These are phyloP conservation scores for Catocala fraxini DNA, from an alignment of 2,888 invertebrate genomes.

Conservation along the genomic window DNA sequence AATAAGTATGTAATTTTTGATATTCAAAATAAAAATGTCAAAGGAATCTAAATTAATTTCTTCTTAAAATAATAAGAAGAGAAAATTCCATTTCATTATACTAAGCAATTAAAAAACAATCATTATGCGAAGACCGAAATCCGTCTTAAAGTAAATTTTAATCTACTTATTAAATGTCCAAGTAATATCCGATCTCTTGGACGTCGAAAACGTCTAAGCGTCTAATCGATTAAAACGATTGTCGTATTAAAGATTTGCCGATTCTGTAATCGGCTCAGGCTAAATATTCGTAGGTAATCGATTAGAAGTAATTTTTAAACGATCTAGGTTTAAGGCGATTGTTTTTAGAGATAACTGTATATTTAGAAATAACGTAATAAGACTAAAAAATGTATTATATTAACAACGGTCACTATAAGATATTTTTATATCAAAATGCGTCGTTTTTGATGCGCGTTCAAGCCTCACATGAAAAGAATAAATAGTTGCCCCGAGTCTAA, in stretches of 20 bases:
- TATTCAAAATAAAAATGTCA: background rate
- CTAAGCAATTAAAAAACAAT: conserved; percentile 17
- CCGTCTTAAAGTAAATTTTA: conserved; percentile 35
- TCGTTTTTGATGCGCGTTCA: too few species aligned
- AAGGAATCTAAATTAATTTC: conserved; percentile 3
- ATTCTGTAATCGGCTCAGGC: background rate
- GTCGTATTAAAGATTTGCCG: conserved; percentile 32
- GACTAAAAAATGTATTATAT: too few species aligned
- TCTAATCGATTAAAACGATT: conserved; percentile 33
- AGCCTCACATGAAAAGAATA: too few species aligned
- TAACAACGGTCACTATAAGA: too few species aligned
- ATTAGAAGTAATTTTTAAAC: too few species aligned
- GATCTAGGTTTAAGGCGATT: too few species aligned
- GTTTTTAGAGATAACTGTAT: too few species aligned
- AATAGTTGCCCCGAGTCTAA: too few species aligned
- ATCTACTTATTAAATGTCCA: conserved; percentile 37
- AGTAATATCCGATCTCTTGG: conserved; percentile 26
- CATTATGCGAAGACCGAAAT: conserved; percentile 3
- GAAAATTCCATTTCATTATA: conserved; percentile 10
- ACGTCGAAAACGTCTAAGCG: conserved; percentile 12
- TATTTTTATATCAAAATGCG: too few species aligned
- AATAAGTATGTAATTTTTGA: too few species aligned
- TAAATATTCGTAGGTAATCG: too few species aligned
- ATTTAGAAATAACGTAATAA: too few species aligned
- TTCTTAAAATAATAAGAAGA: background rate